Evolutionary conservation across 2,113 vertebrate genomes (phyloP).

Genomic region (Salminus brasiliensis): DNA sequence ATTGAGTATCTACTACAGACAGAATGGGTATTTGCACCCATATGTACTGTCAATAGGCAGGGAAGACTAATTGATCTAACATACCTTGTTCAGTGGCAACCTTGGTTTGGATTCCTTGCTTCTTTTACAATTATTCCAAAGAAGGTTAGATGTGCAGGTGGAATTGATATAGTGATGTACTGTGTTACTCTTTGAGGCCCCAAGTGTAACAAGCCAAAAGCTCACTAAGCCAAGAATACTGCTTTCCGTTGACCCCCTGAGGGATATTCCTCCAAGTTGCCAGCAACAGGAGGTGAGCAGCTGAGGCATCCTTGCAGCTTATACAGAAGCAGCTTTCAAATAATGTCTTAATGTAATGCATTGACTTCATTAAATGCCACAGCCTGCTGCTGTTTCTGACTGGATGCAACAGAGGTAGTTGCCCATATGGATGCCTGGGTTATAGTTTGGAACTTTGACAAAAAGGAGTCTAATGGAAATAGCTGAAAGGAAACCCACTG

Average conservation of each 20-base stretch:
- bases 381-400: not conserved
- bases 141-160: no score
- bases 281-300: not conserved
- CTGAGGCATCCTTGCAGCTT: not conserved
- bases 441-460: not conserved
- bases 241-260: not conserved
- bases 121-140: no score
- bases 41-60: no score
- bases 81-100: no score
- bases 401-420: constrained; percentile 10
- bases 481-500: not conserved
- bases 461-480: constrained; percentile 2
- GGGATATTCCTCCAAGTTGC: not conserved
- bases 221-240: not conserved
- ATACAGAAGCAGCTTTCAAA: not conserved
- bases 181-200: not conserved
- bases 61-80: no score
- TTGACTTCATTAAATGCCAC: not conserved
- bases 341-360: not conserved
- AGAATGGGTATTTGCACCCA: no score
- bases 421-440: constrained; percentile 2
- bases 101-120: no score
- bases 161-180: no score
- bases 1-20: no score
- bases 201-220: not conserved